Base-by-base conservation (phyloP, 2,888 invertebrate genomes). In the Syritta pipiens region DNA sequence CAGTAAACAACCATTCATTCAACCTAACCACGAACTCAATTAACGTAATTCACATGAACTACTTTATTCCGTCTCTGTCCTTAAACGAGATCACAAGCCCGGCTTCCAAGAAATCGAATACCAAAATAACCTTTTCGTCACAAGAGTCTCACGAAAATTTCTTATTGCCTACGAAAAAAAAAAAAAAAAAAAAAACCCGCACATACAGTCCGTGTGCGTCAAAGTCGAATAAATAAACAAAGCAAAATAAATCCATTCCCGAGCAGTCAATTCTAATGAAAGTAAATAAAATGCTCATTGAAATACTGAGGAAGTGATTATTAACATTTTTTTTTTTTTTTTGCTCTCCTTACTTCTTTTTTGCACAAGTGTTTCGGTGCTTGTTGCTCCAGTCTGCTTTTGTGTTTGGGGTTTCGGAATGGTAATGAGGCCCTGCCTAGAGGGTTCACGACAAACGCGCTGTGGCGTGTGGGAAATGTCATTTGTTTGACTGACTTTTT, bases 41-140 rank as follows among this genome's bases (percentile, higher is more conserved):
- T 60, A 60, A 20, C 60, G 37, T 49, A 62, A 48, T 62, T 62
- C 60, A 26, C 35, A 20, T n/a, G 60, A 49, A 49, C 26, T 17
- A 17, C 48, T 48, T 48, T 24, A 7, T 26, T n/a, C n/a, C n/a
- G n/a, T n/a, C n/a, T n/a, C n/a, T n/a, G 17, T 24, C 46, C 26
- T 37, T 17, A 35, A 62, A 37, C 19, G 12, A 35, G 53, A 49
- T 30, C 17, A 19, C 17, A 37, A 46, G 10, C 37, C 20, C 12
- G 17, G 20, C 60, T 28, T 9, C 48, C 37, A 62, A 62, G 12
- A 20, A 48, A 62, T 62, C 60, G 48, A 49, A n/a, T n/a, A 62
- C 26, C 48, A 48, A 48, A 35, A 19, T 60, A 26, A 35, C 48
- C n/a, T n/a, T n/a, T n/a, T n/a, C n/a, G n/a, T n/a, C 48, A 20